Base-by-base conservation (phyloP, 2,888 invertebrate genomes). In the Hoplodrina blanda region DNA sequence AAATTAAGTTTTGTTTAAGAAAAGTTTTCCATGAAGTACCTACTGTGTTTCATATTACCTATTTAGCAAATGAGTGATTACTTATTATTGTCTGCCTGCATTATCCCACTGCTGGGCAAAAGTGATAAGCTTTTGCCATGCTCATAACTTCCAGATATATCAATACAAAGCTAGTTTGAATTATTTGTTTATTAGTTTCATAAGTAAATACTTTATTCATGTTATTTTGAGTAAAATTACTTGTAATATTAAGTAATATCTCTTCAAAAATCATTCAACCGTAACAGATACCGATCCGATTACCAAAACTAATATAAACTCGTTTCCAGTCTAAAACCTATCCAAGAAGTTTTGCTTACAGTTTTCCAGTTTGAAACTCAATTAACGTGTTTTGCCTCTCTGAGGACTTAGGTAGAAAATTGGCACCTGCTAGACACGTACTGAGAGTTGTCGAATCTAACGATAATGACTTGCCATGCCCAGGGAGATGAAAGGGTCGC, bases 401-500 rank as follows among this genome's bases (percentile, higher is more conserved):
- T 74, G 81, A 86, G 76, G 75, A 65, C 55, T 71, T 81, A 85
- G 80, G 81, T 73, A 80, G 65, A 78, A 71, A 68, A 83, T 79
- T 60, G 64, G 67, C 57, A 62, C 56, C 62, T 70, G 73, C 59
- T 67, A 72, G 62, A 66, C 33, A 69, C 56, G 73, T 73, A 46
- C 46, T 17, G 46, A 67, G 30, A 64, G 60, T 56, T 76, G 73
- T 82, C 84, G 80, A 76, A 82, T 87, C 80, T 91, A 89, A 90
- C 87, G 88, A 89, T 90, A 81, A 81, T 82, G 63, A 68, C 73
- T 79, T 79, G 73, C 70, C 73, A 69, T 70, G 77, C 71, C 41
- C 71, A 65, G 20, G 41, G 66, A 72, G 90, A 93, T 93, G 90
- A 93, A 93, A 93, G 90, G 88, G 88, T 89, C 87, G 87, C 91